A percentile compares a stretch with the other conserved stretches of the same genome.
Evolutionary conservation across 37 sponge, comb jelly and placozoan genomes (phyloP).

Genomic region (Ianthella basta): DNA sequence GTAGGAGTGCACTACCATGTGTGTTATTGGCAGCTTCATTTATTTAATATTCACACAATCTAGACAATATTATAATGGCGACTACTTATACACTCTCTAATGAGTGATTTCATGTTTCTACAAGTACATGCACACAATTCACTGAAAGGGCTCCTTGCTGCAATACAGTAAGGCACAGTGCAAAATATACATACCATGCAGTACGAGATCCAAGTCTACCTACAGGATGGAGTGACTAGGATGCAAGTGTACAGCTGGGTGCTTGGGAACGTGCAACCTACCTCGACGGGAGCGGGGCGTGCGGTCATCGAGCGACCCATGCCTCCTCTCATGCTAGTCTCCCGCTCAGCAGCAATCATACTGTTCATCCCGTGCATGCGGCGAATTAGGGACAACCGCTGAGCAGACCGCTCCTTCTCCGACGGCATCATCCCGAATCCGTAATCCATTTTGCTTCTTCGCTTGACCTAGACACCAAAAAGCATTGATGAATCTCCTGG

Average conservation of each 20-base stretch:
- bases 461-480: too few relatives aligned
- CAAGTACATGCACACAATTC: too few relatives aligned
- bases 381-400: constrained; percentile 22
- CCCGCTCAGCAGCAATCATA: background rate
- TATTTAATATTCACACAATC: background rate
- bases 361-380: constrained; percentile 21
- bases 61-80: too few relatives aligned
- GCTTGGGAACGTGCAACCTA: background rate
- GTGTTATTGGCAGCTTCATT: background rate
- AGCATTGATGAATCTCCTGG: too few relatives aligned
- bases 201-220: background rate
- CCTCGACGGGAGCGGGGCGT: background rate
- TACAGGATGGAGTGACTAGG: background rate
- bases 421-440: background rate
- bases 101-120: too few relatives aligned
- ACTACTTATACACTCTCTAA: too few relatives aligned
- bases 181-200: background rate
- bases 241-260: background rate
- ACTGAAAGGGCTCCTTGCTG: too few relatives aligned
- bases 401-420: constrained; percentile 27
- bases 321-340: too few relatives aligned
- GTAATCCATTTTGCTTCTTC: too few relatives aligned
- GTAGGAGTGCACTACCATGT: background rate
- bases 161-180: too few relatives aligned
- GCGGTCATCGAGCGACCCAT: background rate